These are phyloP conservation scores for Gyps fulvus DNA, from an alignment of 2,113 vertebrate genomes.

Conservation along the genomic window DNA sequence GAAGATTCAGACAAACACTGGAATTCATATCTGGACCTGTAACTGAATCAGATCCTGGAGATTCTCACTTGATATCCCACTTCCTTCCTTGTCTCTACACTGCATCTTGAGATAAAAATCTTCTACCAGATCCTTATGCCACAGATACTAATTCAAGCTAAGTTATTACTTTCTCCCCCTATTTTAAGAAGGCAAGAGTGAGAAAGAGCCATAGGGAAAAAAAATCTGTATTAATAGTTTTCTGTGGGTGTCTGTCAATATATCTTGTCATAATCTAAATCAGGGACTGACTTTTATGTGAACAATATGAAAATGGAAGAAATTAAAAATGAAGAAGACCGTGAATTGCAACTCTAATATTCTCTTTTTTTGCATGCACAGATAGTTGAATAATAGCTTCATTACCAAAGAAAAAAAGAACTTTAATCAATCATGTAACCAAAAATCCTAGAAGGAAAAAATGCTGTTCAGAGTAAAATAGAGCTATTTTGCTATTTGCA, in stretches of 20 bases:
- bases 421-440: neutral
- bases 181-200: neutral
- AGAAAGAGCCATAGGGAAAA: neutral
- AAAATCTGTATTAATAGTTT: slow-evolving; percentile 1
- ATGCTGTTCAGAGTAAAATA: neutral
- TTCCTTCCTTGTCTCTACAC: neutral
- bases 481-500: neutral
- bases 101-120: neutral
- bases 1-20: neutral
- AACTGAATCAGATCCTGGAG: neutral
- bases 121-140: neutral
- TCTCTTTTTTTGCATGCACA: neutral
- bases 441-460: neutral
- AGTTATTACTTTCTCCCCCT: neutral
- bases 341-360: neutral
- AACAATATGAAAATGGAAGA: slow-evolving; percentile 4
- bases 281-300: neutral
- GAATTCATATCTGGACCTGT: neutral
- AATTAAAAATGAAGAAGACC: neutral
- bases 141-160: neutral
- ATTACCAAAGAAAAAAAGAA: neutral
- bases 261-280: slow-evolving; percentile 5
- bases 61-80: neutral
- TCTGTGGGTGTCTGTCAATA: slow-evolving; percentile 3
- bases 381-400: neutral